Base-by-base conservation (phyloP, 2,113 vertebrate genomes). In the Phrynocephalus versicolor region DNA sequence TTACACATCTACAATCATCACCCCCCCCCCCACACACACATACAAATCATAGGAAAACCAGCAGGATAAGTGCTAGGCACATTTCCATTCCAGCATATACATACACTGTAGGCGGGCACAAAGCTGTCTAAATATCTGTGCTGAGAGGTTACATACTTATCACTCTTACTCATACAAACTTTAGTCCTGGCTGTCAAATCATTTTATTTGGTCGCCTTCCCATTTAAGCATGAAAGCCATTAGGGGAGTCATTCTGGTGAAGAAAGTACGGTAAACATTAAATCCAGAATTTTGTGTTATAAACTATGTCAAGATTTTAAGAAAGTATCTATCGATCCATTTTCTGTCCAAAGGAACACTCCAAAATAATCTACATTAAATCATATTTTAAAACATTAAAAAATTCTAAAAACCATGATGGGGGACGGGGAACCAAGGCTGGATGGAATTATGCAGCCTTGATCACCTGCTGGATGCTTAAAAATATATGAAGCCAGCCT, bases 21-120 rank as follows among this genome's bases (percentile, higher is more conserved):
- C 51, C 81, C 84, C n/a, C n/a, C n/a, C n/a, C n/a, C n/a, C n/a
- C n/a, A n/a, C n/a, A n/a, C n/a, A 84, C 21, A 76, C 58, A 41
- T 82, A 64, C 37, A 90, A 9, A 82, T 91, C 86, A 85, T 60
- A 88, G 89, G 81, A 87, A 90, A 93, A 93, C 25, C 73, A 75
- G 25, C 10, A 71, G 62, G 41, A 76, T 81, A 86, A 85, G 0
- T 91, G 8, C 84, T 90, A 81, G 78, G 39, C 62, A 87, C 58
- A 87, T 9, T 83, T 84, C 84, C 37, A 85, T 83, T 84, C 84
- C 37, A 85, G 81, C 81, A 75, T 45, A 82, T 23, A 69, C 91
- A 72, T 78, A 76, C n/a, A 86, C 57, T 12, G 16, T 90, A 37
- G 84, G 58, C 1, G 33, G 84, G 58, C 1, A 0, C 1, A 90